Conservation (phyloP, 2,797 vertebrate species). For the Gambelia wislizenii region DNA sequence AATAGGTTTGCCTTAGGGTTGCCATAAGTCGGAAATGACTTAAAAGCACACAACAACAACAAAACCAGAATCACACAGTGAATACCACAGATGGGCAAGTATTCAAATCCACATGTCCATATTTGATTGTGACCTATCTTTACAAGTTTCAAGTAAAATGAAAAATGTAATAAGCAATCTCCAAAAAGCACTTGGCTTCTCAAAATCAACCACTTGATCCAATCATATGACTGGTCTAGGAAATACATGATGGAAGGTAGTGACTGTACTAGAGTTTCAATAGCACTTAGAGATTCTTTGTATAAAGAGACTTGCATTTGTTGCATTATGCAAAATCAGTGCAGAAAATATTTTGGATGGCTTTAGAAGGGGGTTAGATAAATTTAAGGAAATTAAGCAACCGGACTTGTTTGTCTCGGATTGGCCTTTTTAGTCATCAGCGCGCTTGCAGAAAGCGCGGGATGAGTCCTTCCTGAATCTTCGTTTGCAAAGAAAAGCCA, state of each 20-base stretch:
- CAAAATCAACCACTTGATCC: background rate
- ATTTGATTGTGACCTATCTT: background rate
- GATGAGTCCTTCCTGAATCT: too few species aligned
- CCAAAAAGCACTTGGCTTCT: background rate
- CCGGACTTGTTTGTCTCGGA: too few species aligned
- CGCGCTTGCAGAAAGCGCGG: too few species aligned
- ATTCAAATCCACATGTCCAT: background rate
- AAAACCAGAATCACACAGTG: background rate
- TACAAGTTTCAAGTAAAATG: background rate
- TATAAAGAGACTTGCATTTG: background rate
- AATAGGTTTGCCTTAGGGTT: too few species aligned
- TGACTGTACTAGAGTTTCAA: background rate
- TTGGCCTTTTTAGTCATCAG: too few species aligned
- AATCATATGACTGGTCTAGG: background rate
- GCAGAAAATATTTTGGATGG: too few species aligned
- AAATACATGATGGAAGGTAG: background rate
- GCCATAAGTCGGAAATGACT: too few species aligned
- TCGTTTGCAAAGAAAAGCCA: too few species aligned
- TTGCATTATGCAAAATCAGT: background rate
- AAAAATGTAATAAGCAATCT: background rate
- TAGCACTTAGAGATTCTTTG: background rate
- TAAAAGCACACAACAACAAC: too few species aligned
- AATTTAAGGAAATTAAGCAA: too few species aligned
- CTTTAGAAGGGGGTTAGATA: too few species aligned
- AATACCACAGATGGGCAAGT: background rate